A percentile compares a stretch with the other conserved stretches of the same genome.
These are phyloP conservation scores for Balaeniceps rex DNA, from an alignment of 2,113 vertebrate species.

Conservation along the genomic window DNA sequence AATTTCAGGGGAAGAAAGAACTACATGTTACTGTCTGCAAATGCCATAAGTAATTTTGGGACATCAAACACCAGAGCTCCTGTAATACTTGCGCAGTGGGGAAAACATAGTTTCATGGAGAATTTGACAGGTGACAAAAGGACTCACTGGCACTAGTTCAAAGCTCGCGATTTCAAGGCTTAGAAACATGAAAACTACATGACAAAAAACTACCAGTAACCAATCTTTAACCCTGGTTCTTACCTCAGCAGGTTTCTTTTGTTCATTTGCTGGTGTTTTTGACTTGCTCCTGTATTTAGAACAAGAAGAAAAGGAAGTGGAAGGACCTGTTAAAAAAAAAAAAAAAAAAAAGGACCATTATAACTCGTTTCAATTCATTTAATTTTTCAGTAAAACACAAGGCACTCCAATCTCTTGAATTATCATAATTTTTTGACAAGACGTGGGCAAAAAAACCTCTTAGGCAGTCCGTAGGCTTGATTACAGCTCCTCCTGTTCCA, in stretches of 20 bases:
- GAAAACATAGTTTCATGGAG: background rate
- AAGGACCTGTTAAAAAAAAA: slow-evolving; percentile 81
- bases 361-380: background rate
- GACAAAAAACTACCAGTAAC: background rate
- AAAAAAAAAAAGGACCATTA: background rate
- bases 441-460: background rate
- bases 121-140: slow-evolving; percentile 8
- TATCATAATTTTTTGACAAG: background rate
- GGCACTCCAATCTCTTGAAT: background rate
- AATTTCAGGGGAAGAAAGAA: background rate
- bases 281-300: slow-evolving; percentile 87
- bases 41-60: background rate
- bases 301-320: slow-evolving; percentile 90
- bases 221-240: slow-evolving; percentile 36
- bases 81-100: background rate
- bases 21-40: background rate
- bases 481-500: slow-evolving; percentile 19
- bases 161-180: background rate
- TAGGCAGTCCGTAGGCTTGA: slow-evolving; percentile 17
- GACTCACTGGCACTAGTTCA: background rate
- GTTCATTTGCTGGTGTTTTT: slow-evolving; percentile 83
- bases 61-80: background rate
- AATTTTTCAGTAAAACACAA: background rate
- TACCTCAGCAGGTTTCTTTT: slow-evolving; percentile 95
- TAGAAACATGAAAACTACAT: background rate